These are phyloP conservation scores for Amphilophus citrinellus DNA, from an alignment of 2,113 vertebrate genomes.

Conservation along the genomic window DNA sequence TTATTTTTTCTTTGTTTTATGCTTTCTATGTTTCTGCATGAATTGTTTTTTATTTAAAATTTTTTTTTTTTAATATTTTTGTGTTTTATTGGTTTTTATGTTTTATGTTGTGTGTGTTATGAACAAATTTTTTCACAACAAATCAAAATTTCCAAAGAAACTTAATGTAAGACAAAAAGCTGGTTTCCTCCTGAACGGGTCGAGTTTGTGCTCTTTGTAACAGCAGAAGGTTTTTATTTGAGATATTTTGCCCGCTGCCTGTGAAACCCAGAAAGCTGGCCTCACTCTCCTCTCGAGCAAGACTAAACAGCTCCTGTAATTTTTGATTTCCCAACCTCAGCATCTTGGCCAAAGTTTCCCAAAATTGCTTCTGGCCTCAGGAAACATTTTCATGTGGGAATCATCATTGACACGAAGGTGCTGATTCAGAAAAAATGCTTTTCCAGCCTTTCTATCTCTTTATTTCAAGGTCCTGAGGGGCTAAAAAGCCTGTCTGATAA, in stretches of 20 bases:
- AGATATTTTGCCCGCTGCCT: not conserved
- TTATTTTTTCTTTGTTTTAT: not conserved
- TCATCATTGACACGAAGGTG: not conserved
- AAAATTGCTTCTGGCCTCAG: not conserved
- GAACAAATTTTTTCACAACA: not conserved
- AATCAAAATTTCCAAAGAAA: not conserved
- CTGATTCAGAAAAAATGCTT: not conserved
- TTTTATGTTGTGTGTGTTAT: not conserved
- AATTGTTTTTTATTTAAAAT: not conserved
- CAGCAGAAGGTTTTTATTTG: not conserved
- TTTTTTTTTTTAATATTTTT: not conserved
- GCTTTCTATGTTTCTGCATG: not conserved
- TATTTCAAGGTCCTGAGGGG: not conserved
- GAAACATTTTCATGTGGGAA: slow-evolving; percentile 15
- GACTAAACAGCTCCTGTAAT: slow-evolving; percentile 14
- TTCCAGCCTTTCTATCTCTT: not conserved
- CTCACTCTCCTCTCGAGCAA: not conserved
- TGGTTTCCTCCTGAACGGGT: not conserved
- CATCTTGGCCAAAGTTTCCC: not conserved
- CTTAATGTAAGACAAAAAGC: not conserved
- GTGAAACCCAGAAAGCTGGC: not conserved
- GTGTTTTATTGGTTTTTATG: not conserved
- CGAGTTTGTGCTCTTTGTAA: not conserved
- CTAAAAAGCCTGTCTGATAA: not conserved
- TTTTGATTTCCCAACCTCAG: slow-evolving; percentile 9